phyloP scores from a whole-genome alignment of 2,113 vertebrate species.

The Podarcis cretensis region DNA sequence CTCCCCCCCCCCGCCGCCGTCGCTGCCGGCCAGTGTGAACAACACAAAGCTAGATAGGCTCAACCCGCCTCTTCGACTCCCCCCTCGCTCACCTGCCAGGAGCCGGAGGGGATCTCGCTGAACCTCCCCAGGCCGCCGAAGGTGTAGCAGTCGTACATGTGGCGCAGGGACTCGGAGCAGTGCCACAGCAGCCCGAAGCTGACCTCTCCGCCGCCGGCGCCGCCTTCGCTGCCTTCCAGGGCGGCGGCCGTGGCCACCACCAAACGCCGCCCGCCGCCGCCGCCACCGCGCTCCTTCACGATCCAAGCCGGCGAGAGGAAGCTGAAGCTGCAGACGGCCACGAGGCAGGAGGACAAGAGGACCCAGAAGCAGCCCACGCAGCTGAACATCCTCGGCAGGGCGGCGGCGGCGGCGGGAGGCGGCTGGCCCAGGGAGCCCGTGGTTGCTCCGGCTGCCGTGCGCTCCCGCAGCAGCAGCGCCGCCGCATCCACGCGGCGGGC shows the following conservation, averaged over 20 bases:
- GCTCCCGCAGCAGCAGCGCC: background rate
- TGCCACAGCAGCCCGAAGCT: conserved; percentile 90
- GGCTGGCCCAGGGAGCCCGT: conserved; percentile 72
- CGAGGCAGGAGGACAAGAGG: conserved; percentile 85
- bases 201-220: conserved; percentile 69
- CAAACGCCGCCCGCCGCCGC: background rate
- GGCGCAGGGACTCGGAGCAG: conserved; percentile 83
- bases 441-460: conserved; percentile 60
- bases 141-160: conserved; percentile 83
- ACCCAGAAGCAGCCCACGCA: conserved; percentile 90
- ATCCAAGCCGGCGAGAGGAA: conserved; percentile 91
- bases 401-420: conserved; percentile 70
- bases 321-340: conserved; percentile 86
- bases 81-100: conserved; percentile 93
- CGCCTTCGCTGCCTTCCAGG: background rate
- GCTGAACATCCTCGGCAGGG: conserved; percentile 80
- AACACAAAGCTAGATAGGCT: background rate
- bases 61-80: no score
- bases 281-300: conserved; percentile 74
- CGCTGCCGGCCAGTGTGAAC: background rate
- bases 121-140: conserved; percentile 84
- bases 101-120: conserved; percentile 87
- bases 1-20: background rate
- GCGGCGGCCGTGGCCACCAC: background rate
- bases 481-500: background rate